phyloP scores from a whole-genome alignment of 92 coral and sea anemone genomes.

The Epizoanthus ramosus region DNA sequence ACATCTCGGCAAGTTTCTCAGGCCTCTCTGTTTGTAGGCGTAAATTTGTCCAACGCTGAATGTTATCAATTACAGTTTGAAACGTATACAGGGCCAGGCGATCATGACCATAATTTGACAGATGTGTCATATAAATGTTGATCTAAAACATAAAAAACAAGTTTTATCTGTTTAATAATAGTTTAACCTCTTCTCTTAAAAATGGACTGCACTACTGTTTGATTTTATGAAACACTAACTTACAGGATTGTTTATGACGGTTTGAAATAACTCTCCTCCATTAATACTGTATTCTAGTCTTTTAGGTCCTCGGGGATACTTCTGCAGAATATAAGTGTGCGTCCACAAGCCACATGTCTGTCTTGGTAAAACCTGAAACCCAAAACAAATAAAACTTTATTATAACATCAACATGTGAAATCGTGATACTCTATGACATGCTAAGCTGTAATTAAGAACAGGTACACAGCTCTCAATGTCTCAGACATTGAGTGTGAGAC shows the following conservation, averaged over 20 bases:
- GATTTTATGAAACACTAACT: constrained; percentile 40
- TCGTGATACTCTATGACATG: not conserved
- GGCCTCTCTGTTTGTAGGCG: constrained; percentile 89
- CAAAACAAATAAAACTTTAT: not conserved
- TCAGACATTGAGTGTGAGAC: too few species aligned
- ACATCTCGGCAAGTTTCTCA: constrained; percentile 76
- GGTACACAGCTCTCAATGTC: not conserved
- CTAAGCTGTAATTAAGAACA: too few species aligned
- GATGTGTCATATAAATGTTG: constrained; percentile 90
- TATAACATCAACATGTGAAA: not conserved
- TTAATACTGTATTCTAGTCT: constrained; percentile 74
- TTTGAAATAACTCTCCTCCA: constrained; percentile 92
- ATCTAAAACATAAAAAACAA: constrained; percentile 53
- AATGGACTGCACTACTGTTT: not conserved
- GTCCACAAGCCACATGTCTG: constrained; percentile 98
- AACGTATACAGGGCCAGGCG: constrained; percentile 90
- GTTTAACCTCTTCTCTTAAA: too few species aligned
- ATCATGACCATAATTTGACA: constrained; percentile 95
- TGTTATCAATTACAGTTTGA: constrained; percentile 72
- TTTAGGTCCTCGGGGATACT: constrained; percentile 80
- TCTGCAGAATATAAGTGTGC: constrained; percentile 64
- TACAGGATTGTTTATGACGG: constrained; percentile 85
- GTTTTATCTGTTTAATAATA: too few species aligned
- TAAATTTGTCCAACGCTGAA: constrained; percentile 93
- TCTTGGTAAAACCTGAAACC: constrained; percentile 87